These are phyloP conservation scores for Haemorhous mexicanus DNA, from an alignment of 2,113 vertebrate genomes.

Conservation along the genomic window DNA sequence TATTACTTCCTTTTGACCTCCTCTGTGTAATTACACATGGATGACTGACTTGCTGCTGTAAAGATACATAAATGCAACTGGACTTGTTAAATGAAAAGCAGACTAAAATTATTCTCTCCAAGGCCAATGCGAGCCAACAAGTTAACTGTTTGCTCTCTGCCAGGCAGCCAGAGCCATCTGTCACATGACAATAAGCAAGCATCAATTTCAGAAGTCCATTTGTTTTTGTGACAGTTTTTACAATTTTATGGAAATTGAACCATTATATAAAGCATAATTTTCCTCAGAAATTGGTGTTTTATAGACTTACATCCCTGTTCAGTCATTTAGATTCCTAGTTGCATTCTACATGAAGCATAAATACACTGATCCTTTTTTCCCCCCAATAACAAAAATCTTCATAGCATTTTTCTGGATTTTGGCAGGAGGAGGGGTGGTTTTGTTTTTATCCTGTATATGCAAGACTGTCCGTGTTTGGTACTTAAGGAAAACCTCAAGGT, in stretches of 20 bases:
- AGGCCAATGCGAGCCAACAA: neutral
- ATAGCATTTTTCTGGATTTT: neutral
- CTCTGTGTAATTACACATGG: slow-evolving; percentile 3
- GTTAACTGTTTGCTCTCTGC: neutral
- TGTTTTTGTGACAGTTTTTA: slow-evolving; percentile 11
- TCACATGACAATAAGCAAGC: slow-evolving; percentile 9
- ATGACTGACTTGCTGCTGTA: slow-evolving; percentile 8
- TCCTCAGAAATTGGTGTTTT: slow-evolving; percentile 9
- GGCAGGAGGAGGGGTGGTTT: neutral
- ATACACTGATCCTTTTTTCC: neutral
- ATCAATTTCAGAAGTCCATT: neutral
- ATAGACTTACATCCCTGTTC: slow-evolving; percentile 16
- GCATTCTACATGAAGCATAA: neutral
- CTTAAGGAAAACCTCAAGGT: neutral
- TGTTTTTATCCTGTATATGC: neutral
- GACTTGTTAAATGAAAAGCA: neutral
- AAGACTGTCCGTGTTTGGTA: neutral
- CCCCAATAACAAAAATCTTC: neutral
- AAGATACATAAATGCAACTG: neutral
- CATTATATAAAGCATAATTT: slow-evolving; percentile 34
- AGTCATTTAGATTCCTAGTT: slow-evolving; percentile 2
- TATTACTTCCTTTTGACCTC: slow-evolving; percentile 55
- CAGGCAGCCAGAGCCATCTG: neutral
- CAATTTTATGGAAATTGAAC: slow-evolving; percentile 31
- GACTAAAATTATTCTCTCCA: neutral